Percentiles rank a stretch among this genome's conserved stretches.
These are phyloP conservation scores for Mustela nigripes DNA, from an alignment of 2,113 vertebrate species.

Conservation along the genomic window DNA sequence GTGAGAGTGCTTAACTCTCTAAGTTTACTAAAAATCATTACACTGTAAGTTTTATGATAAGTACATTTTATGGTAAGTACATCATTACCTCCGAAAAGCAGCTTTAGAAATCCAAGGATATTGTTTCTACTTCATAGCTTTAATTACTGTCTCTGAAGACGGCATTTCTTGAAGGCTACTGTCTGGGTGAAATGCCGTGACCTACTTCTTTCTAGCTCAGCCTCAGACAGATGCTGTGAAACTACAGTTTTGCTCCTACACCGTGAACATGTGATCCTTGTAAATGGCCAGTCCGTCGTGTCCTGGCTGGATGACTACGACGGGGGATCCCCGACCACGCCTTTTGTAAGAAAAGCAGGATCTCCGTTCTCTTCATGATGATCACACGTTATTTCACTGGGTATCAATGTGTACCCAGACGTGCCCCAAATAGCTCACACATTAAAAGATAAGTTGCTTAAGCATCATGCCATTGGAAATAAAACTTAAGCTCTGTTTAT, in stretches of 20 bases:
- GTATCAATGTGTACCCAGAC: not conserved
- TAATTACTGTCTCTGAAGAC: not conserved
- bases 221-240: not conserved
- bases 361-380: not conserved
- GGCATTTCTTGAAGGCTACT: not conserved
- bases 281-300: not conserved
- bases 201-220: not conserved
- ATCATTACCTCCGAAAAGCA: not conserved
- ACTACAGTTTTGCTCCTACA: not conserved
- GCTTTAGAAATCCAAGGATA: not conserved
- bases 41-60: not conserved
- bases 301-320: not conserved
- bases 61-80: not conserved
- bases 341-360: not conserved
- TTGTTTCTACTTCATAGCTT: not conserved
- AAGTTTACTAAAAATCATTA: not conserved
- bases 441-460: not conserved
- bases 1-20: not conserved
- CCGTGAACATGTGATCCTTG: not conserved
- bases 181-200: not conserved
- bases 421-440: not conserved
- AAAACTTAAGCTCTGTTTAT: not conserved
- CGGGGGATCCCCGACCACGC: accelerated
- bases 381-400: not conserved
- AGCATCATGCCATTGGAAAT: not conserved